Evolutionary conservation across 2,113 vertebrate genomes (phyloP), one percentile per base, ranked within the genome.

Genomic region (Sander lucioperca): DNA sequence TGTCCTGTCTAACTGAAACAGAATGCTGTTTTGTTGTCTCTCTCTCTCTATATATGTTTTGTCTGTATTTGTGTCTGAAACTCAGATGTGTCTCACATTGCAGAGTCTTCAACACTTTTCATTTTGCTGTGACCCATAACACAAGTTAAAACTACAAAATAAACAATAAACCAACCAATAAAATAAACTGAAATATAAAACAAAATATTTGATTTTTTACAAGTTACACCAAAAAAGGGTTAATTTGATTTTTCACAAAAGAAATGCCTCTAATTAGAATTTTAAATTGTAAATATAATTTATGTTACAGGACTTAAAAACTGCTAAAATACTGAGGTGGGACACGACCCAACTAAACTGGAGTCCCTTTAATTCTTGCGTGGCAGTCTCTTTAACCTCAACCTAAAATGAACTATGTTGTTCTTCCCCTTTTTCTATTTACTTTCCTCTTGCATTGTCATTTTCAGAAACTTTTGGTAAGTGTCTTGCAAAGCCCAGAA

Each of bases 381-480:
- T 62, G 45, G 58, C n/a, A 69, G 5, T 71, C 27, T 59, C 61
- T 77, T 67, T 25, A 71, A 74, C 53, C 23, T 79, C 43, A 67
- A 80, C 88, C 64, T 93, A 85, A 94, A 94, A 87, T 91, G 36
- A 93, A 85, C 84, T 89, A 33, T 93, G 94, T 96, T 95, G 93
- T 95, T 96, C 89, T 95, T 92, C 87, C 92, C 89, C 83, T 85
- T 86, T 92, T 86, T 91, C 74, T 88, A 56, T 87, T 90, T 92
- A 88, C 79, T 91, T 91, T 93, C 50, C 70, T 87, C 84, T 91
- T 92, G 79, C 83, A 96, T 96, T 96, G 94, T 96, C 94, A 96
- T 96, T 94, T 91, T 95, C 97, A 99, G 98, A 99, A 95, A 96
- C 96, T 91, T 97, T 99, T 97, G 98, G 98, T 99, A 99, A 99